Evolutionary conservation across 2,888 invertebrate genomes (phyloP).

Genomic region (Coelinius sp.): DNA sequence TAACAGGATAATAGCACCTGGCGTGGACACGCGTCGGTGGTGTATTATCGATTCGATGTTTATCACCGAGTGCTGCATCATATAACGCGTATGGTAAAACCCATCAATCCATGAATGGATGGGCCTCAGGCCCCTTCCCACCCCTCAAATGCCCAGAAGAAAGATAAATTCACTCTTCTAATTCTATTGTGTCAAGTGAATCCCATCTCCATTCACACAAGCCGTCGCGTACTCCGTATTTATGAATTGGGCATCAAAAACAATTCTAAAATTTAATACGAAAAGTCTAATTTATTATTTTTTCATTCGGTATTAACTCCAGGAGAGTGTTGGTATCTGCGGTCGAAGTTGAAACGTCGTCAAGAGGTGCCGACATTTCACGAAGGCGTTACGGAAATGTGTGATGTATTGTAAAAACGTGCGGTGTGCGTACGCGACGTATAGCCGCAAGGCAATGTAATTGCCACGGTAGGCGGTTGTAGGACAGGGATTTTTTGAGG

Average conservation of each 20-base stretch:
- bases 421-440: constrained; percentile 35
- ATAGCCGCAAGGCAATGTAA: constrained; percentile 50
- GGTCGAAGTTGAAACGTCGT: neutral
- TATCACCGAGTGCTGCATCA: constrained; percentile 5
- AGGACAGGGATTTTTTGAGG: constrained; percentile 18
- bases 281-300: neutral
- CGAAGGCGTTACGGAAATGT: constrained; percentile 29
- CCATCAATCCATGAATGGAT: neutral
- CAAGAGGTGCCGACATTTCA: constrained; percentile 19
- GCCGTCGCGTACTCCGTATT: no score
- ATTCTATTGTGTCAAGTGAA: neutral
- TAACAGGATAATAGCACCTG: constrained; percentile 28
- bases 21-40: constrained; percentile 10
- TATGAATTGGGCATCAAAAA: no score
- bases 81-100: neutral
- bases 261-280: neutral
- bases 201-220: constrained; percentile 1
- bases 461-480: constrained; percentile 57
- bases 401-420: constrained; percentile 16
- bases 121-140: neutral
- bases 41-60: constrained; percentile 22
- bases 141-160: no score
- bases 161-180: neutral
- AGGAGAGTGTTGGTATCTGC: neutral
- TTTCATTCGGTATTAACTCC: neutral